These are phyloP conservation scores for Steatocranus sp. DNA, from an alignment of 2,797 vertebrate genomes.

Conservation along the genomic window DNA sequence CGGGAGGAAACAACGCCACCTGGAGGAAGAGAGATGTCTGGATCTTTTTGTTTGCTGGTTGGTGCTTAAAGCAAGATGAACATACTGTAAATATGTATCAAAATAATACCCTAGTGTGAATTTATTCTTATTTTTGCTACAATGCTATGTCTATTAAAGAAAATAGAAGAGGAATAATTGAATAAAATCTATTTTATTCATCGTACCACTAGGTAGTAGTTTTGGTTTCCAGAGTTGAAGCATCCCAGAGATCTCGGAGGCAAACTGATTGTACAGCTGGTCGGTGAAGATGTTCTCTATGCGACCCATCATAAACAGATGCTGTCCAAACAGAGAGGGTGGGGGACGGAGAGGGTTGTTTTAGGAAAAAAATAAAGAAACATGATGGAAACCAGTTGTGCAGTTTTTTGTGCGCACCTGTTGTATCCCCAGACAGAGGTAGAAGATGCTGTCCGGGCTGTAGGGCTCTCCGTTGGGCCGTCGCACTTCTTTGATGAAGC, in stretches of 20 bases:
- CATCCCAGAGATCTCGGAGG: conserved; percentile 87
- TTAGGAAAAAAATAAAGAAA: background rate
- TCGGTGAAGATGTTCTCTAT: conserved; percentile 99
- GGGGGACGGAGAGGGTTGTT: background rate
- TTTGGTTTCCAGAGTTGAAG: conserved; percentile 87
- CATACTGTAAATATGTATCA: background rate
- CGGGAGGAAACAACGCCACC: conserved; percentile 76
- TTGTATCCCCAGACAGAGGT: conserved; percentile 97
- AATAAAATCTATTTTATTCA: background rate
- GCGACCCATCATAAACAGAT: conserved; percentile 92
- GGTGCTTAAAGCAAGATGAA: background rate
- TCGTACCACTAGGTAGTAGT: conserved; percentile 84
- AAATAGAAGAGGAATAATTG: rapidly evolving
- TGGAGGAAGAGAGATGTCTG: background rate
- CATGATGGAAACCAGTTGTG: background rate
- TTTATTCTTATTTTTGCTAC: background rate
- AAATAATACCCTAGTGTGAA: background rate
- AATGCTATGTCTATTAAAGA: background rate
- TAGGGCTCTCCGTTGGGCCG: conserved; percentile 90
- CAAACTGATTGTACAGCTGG: conserved; percentile 87
- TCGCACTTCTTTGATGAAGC: conserved; percentile 90
- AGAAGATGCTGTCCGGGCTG: conserved; percentile 92
- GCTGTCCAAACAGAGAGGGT: conserved; percentile 63
- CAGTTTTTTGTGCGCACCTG: conserved; percentile 76
- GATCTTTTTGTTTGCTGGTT: background rate